Conservation (phyloP, 2,797 vertebrate genomes). For the Nannoperca australis region DNA sequence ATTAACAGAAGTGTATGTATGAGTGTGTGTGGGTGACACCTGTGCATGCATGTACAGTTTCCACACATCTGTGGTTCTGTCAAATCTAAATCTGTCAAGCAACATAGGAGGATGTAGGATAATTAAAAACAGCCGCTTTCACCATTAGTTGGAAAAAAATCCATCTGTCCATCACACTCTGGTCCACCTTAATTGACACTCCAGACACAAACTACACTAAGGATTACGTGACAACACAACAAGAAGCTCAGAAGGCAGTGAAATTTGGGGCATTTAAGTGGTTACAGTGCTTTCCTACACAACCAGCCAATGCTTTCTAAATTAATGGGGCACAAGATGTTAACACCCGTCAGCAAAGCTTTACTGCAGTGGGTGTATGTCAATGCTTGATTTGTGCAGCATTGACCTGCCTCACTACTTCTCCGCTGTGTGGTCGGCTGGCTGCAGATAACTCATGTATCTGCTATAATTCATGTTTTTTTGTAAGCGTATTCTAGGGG, state of each 20-base stretch:
- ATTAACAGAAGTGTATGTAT: not conserved
- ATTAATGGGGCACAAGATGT: not conserved
- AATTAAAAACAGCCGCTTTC: not conserved
- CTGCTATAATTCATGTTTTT: not conserved
- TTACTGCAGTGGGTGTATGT: slow-evolving; percentile 11
- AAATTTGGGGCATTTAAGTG: not conserved
- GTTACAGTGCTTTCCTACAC: slow-evolving; percentile 2
- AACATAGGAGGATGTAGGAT: not conserved
- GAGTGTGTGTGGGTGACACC: not conserved
- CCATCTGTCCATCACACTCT: not conserved
- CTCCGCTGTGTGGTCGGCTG: not conserved
- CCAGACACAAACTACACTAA: slow-evolving; percentile 1
- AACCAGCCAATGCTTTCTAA: slow-evolving; percentile 5
- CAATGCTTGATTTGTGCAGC: slow-evolving; percentile 24
- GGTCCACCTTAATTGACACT: not conserved
- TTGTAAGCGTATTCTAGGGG: not conserved
- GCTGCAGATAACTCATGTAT: not conserved
- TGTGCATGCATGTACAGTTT: not conserved
- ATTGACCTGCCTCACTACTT: not conserved
- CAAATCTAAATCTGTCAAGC: not conserved
- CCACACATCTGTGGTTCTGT: not conserved
- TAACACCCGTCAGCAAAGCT: slow-evolving; percentile 1
- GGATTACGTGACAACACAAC: not conserved
- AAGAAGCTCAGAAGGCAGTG: not conserved
- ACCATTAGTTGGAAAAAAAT: not conserved